A percentile compares a stretch with the other conserved stretches of the same genome.
phyloP scores from a whole-genome alignment of 1,140 invertebrate genomes.

The Solenopsis fugax region DNA sequence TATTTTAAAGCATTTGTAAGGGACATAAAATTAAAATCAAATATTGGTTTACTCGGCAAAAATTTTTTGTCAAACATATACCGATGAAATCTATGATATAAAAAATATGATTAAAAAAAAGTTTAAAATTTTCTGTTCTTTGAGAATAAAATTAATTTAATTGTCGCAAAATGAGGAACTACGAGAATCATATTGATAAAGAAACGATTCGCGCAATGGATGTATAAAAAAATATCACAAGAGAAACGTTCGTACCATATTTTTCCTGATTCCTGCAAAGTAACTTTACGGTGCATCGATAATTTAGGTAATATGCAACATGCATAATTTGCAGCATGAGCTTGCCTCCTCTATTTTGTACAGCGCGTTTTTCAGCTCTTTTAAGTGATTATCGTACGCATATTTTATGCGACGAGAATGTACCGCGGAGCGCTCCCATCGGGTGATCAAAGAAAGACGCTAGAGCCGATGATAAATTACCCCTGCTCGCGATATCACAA shows the following conservation, averaged over 20 bases:
- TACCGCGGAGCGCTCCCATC: constrained; percentile 7
- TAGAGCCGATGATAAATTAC: constrained; percentile 34
- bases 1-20: not conserved
- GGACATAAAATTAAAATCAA: not conserved
- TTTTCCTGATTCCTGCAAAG: constrained; percentile 12
- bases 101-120: not conserved
- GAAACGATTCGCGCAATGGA: not conserved
- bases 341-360: constrained; percentile 16
- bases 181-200: not conserved
- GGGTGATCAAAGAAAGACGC: constrained; percentile 42
- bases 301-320: constrained; percentile 44
- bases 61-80: not conserved
- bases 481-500: constrained; percentile 42
- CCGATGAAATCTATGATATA: not conserved
- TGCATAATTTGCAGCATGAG: not conserved
- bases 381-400: constrained; percentile 57
- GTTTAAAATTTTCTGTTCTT: not conserved
- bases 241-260: not conserved
- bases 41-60: not conserved
- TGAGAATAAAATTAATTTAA: not conserved
- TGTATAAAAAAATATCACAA: not conserved
- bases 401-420: constrained; percentile 51
- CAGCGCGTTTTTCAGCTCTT: constrained; percentile 30
- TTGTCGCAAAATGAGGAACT: not conserved
- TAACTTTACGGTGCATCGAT: constrained; percentile 1